A percentile compares a stretch with the other conserved stretches of the same genome.
These are phyloP conservation scores for Lydus trimaculatus DNA, from an alignment of 2,888 invertebrate species.

Conservation along the genomic window DNA sequence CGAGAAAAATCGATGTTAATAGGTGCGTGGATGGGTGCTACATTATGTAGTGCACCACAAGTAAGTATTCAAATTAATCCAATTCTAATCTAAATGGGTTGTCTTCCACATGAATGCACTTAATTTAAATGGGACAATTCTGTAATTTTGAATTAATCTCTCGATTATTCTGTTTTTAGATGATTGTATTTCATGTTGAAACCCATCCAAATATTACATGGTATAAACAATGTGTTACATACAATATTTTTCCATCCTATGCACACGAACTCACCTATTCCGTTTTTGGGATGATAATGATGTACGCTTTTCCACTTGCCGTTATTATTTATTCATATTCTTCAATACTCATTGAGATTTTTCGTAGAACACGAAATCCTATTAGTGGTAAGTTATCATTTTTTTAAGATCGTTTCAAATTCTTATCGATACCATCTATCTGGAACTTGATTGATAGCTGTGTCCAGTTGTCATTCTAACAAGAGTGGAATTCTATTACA, in stretches of 20 bases:
- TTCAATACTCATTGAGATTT: constrained; percentile 87
- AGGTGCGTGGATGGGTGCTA: constrained; percentile 81
- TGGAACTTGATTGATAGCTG: too few relatives aligned
- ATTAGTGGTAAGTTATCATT: constrained; percentile 63
- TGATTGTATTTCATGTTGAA: constrained; percentile 85
- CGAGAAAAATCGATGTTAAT: constrained; percentile 80
- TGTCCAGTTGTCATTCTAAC: too few relatives aligned
- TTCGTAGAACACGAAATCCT: constrained; percentile 72
- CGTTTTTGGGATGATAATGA: constrained; percentile 82
- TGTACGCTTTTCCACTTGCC: constrained; percentile 85
- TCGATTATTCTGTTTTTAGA: constrained; percentile 67
- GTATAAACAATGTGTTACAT: constrained; percentile 92
- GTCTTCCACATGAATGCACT: too few relatives aligned
- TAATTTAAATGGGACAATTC: too few relatives aligned
- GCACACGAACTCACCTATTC: constrained; percentile 82
- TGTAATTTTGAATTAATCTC: too few relatives aligned
- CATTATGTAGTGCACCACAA: constrained; percentile 86
- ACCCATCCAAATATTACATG: constrained; percentile 81
- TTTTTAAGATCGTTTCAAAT: neutral
- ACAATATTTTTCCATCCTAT: constrained; percentile 76
- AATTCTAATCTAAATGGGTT: neutral
- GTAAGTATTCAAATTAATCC: constrained; percentile 60
- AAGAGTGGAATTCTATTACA: too few relatives aligned
- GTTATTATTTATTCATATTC: constrained; percentile 89
- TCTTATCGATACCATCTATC: too few relatives aligned